Conservation (phyloP, 2,797 vertebrate genomes). For the Argyrosomus regius region DNA sequence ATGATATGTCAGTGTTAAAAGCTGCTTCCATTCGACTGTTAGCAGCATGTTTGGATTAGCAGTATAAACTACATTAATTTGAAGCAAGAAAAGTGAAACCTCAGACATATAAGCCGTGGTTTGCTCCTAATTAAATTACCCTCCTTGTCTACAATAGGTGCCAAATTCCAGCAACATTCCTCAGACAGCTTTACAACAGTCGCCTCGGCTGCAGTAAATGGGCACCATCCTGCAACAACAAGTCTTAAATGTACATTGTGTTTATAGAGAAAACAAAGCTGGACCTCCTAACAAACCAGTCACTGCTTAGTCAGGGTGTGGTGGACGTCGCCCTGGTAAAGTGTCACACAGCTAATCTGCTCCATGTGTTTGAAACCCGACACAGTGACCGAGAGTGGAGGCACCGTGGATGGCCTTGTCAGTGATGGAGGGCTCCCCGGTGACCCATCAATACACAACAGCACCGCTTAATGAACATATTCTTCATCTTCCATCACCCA, state of each 20-base stretch:
- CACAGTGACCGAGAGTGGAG: conserved; percentile 53
- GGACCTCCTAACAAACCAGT: conserved; percentile 58
- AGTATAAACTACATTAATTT: conserved; percentile 6
- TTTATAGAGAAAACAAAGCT: conserved; percentile 84
- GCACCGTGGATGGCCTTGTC: conserved; percentile 55
- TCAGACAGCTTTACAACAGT: conserved; percentile 68
- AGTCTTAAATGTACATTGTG: conserved; percentile 76
- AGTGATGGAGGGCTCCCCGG: conserved; percentile 76
- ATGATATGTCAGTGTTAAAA: neutral
- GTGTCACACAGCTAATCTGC: conserved; percentile 74
- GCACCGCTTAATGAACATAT: conserved; percentile 54
- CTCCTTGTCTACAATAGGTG: conserved; percentile 30
- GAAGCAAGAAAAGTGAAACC: neutral
- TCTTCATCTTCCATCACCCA: conserved; percentile 48
- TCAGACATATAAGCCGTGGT: neutral
- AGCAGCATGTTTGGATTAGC: neutral
- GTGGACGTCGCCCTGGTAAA: conserved; percentile 59
- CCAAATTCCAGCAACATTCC: conserved; percentile 76
- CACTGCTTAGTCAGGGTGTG: conserved; percentile 58
- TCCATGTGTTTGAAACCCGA: conserved; percentile 83
- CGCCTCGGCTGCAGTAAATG: conserved; percentile 64
- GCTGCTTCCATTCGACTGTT: neutral
- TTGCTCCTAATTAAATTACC: conserved; percentile 13
- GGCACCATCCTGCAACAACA: conserved; percentile 74
- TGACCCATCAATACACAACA: conserved; percentile 64